Conservation (phyloP, 2,113 vertebrate genomes). For the Myrmecophaga tridactyla region DNA sequence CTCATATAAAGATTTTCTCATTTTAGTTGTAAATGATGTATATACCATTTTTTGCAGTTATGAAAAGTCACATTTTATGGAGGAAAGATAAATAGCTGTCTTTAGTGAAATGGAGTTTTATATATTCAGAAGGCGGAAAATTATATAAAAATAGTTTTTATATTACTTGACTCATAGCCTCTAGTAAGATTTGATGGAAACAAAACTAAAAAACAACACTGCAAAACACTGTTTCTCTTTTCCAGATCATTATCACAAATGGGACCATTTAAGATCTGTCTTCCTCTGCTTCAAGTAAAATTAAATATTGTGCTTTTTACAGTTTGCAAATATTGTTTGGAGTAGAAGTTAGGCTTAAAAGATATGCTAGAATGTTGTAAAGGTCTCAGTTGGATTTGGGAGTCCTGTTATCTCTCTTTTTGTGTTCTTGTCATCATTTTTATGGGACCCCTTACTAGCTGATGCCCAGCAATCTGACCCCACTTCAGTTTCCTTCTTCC, state of each 20-base stretch:
- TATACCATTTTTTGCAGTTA: conserved; percentile 40
- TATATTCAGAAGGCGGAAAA: conserved; percentile 38
- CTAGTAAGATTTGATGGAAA: conserved; percentile 39
- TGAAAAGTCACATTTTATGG: conserved; percentile 65
- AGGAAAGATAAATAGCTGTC: conserved; percentile 55
- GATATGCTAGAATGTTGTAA: background rate
- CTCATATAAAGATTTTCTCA: conserved; percentile 57
- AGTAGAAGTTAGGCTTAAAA: background rate
- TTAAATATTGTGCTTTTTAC: conserved; percentile 41
- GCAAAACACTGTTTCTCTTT: conserved; percentile 1
- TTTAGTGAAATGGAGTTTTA: conserved; percentile 48
- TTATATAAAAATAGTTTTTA: background rate
- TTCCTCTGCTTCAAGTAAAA: conserved; percentile 27
- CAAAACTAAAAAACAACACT: background rate
- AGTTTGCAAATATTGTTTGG: background rate
- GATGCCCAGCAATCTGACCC: background rate
- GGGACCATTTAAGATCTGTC: background rate
- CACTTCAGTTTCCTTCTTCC: background rate
- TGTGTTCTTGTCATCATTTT: background rate
- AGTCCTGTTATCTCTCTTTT: background rate
- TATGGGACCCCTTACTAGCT: background rate
- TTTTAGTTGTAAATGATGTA: conserved; percentile 71
- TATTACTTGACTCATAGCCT: conserved; percentile 11
- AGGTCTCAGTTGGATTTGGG: background rate
- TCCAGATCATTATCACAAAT: conserved; percentile 24